Evolutionary conservation across 2,888 invertebrate species (phyloP), one percentile per base, ranked within the genome.

Genomic region (Steinernema carpocapsae): DNA sequence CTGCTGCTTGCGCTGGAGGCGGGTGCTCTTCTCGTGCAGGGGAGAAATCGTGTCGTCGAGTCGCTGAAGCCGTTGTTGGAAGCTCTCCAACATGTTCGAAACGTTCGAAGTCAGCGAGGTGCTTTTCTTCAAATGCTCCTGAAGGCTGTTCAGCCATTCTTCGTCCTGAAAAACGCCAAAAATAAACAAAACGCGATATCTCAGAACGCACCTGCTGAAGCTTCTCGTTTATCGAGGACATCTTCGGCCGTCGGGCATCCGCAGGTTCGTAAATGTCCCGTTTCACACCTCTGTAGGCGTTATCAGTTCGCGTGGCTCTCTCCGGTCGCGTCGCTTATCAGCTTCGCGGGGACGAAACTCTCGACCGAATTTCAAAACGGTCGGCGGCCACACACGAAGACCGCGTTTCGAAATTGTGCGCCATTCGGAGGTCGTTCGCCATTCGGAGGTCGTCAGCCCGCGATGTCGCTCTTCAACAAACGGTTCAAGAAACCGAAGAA

Each of bases 1-100:
- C 70, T 85, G 85, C 70, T 86, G 86, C 72, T 86, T 86, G 73
- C 79, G 77, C 70, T 86, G 86, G 22, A 86, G 77, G 32, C 78
- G 76, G 12, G 83, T 83, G 42, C 86, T 87, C 22, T 82, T 83
- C 71, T 82, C 79, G 73, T 83, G 84, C 79, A 86, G 80, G n/a
- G 86, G 84, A 3, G 85, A 76, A 10, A 86, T 85, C 75, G 83
- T 85, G 32, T 80, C 76, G 51, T 84, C 83, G 48, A 86, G 78
- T 1, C 76, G 76, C n/a, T 76, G 75, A 32, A 86, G 76, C 22
- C 82, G 76, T 43, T 81, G 76, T 51, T 83, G 78, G 72, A 85
- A 86, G 51, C 72, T 75, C 59, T 81, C 80, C 42, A 79, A 48
- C 42, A 80, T 80, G 22, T 72, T 71, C 19, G 74, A 75, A 1